Conservation (phyloP, 1,140 invertebrate species). For the Glomeris maerens region DNA sequence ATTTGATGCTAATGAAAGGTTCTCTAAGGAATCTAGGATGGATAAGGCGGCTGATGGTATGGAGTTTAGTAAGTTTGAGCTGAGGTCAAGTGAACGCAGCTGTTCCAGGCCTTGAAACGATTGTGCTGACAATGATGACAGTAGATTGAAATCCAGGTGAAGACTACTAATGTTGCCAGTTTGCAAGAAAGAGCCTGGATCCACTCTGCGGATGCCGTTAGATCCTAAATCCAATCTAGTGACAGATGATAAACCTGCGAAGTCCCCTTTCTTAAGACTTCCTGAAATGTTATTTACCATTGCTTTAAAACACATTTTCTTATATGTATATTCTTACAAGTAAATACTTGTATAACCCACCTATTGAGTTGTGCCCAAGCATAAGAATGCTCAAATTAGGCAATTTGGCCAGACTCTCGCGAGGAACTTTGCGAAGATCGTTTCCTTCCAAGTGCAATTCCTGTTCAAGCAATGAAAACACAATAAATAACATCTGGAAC, state of each 20-base stretch:
- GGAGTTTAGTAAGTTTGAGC: conserved; percentile 12
- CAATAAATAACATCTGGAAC: no score
- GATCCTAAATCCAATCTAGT: conserved; percentile 51
- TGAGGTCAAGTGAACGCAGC: no score
- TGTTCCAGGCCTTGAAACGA: no score
- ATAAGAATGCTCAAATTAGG: conserved; percentile 48
- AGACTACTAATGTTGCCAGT: no score
- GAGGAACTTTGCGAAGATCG: conserved; percentile 54
- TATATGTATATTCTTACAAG: background rate
- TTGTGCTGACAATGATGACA: no score
- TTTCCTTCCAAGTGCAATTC: conserved; percentile 66
- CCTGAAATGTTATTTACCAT: background rate
- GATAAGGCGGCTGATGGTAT: conserved; percentile 11
- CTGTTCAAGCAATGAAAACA: conserved; percentile 37
- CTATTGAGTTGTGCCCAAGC: conserved; percentile 54
- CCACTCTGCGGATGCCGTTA: conserved; percentile 56
- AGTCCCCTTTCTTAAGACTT: background rate
- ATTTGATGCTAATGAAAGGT: background rate
- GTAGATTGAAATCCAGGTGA: no score
- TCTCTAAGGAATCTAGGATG: background rate
- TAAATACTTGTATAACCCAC: background rate
- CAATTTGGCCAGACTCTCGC: conserved; percentile 58
- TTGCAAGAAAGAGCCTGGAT: conserved; percentile 61
- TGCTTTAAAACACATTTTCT: background rate
- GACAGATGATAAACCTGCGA: background rate